Percentiles rank a stretch among this genome's conserved stretches.
These are phyloP conservation scores for Cynaeus angustus DNA, from an alignment of 2,888 invertebrate genomes.

Conservation along the genomic window DNA sequence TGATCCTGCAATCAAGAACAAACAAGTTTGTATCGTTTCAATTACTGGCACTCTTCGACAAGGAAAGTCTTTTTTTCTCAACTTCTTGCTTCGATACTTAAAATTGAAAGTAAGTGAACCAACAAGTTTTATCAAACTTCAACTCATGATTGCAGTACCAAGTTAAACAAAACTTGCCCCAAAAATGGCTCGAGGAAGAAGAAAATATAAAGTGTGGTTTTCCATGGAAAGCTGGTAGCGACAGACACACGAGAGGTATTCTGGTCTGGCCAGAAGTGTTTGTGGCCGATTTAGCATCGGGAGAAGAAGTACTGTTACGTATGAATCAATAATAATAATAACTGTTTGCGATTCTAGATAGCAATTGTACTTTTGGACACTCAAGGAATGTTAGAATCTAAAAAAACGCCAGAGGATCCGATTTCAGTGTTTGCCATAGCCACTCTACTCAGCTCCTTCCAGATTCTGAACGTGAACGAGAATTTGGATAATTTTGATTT, in stretches of 20 bases:
- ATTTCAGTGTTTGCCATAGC: constrained; percentile 5
- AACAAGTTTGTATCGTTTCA: constrained; percentile 9
- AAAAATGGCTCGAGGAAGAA: constrained; percentile 3
- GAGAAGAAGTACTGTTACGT: not conserved
- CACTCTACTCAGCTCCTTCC: constrained; percentile 9
- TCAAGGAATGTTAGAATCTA: constrained; percentile 8
- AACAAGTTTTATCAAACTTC: not conserved
- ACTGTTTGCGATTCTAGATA: not conserved
- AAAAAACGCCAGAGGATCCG: not conserved
- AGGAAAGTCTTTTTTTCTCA: constrained; percentile 25
- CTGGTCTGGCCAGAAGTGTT: not conserved
- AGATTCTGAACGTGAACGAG: constrained; percentile 13
- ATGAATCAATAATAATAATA: not conserved
- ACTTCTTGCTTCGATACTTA: constrained; percentile 21
- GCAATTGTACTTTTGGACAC: constrained; percentile 11
- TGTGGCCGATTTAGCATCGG: not conserved
- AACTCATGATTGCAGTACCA: constrained; percentile 8
- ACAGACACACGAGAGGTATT: not conserved
- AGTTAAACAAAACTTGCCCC: not conserved
- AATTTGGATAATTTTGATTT: constrained; percentile 8
- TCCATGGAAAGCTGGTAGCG: not conserved
- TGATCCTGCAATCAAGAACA: constrained; percentile 3
- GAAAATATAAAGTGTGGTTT: not conserved
- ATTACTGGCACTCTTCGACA: constrained; percentile 3
- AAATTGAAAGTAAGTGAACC: constrained; percentile 3